Evolutionary conservation across 2,888 invertebrate genomes (phyloP).

Genomic region (Synanthedon vespiformis): DNA sequence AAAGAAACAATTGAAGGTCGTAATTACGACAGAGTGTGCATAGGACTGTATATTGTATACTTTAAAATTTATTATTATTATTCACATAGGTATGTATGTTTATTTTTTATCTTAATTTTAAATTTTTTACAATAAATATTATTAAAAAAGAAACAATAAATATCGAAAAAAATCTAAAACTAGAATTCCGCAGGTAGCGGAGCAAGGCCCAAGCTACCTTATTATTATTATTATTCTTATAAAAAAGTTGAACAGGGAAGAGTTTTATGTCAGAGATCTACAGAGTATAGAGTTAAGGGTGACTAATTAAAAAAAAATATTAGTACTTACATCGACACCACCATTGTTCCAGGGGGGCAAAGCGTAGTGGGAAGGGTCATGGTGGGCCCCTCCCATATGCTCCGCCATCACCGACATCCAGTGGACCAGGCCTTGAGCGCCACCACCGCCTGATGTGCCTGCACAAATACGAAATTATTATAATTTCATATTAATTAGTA

Average conservation of each 20-base stretch:
- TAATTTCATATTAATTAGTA: too few relatives aligned
- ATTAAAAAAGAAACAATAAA: not conserved
- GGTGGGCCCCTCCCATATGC: slow-evolving; percentile 89
- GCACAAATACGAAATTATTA: slow-evolving; percentile 1
- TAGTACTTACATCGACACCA: slow-evolving; percentile 73
- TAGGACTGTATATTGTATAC: too few relatives aligned
- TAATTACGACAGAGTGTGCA: too few relatives aligned
- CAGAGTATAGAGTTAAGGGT: not conserved
- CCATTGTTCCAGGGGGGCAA: slow-evolving; percentile 68
- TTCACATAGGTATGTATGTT: too few relatives aligned
- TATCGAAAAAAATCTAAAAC: too few relatives aligned
- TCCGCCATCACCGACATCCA: slow-evolving; percentile 99
- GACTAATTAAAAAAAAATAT: not conserved
- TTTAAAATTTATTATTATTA: too few relatives aligned
- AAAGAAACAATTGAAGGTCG: too few relatives aligned
- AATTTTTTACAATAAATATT: too few relatives aligned
- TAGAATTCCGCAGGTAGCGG: too few relatives aligned
- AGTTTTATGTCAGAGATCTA: not conserved
- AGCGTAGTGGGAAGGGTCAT: slow-evolving; percentile 78
- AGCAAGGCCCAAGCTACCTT: too few relatives aligned
- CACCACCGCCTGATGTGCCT: slow-evolving; percentile 72
- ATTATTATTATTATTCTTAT: too few relatives aligned
- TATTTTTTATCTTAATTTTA: too few relatives aligned
- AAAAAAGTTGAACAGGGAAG: not conserved
- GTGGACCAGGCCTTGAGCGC: slow-evolving; percentile 87